A percentile compares a stretch with the other conserved stretches of the same genome.
Evolutionary conservation across 2,113 vertebrate species (phyloP).

Genomic region (Sinosuthora webbiana): DNA sequence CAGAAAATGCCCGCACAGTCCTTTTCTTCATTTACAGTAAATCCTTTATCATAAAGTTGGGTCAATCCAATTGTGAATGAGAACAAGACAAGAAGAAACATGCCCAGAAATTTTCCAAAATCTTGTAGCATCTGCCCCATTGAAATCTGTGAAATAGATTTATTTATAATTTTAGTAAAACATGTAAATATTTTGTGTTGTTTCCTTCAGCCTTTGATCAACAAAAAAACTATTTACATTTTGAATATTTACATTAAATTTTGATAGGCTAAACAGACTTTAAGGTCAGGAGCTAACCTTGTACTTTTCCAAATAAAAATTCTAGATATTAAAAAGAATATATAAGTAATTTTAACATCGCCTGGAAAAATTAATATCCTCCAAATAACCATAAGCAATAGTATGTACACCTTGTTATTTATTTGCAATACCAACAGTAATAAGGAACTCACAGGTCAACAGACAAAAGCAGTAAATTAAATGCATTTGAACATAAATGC

Average conservation of each 20-base stretch:
- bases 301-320: background rate
- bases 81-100: slow-evolving; percentile 96
- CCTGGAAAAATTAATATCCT: background rate
- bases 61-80: slow-evolving; percentile 98
- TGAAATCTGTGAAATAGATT: slow-evolving; percentile 84
- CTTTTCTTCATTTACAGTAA: slow-evolving; percentile 74
- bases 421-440: background rate
- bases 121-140: slow-evolving; percentile 99
- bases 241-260: background rate
- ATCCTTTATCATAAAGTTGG: slow-evolving; percentile 91
- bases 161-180: slow-evolving; percentile 14
- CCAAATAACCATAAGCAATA: background rate
- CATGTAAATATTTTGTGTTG: background rate
- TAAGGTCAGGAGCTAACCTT: background rate
- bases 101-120: slow-evolving; percentile 97
- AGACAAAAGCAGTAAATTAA: background rate
- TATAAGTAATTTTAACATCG: background rate
- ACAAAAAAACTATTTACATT: background rate
- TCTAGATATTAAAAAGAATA: background rate
- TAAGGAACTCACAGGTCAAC: background rate
- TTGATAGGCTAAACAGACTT: background rate
- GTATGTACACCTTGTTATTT: background rate
- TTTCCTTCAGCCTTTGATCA: background rate
- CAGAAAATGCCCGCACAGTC: slow-evolving; percentile 96
- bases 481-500: background rate